phyloP scores from a whole-genome alignment of 2,113 vertebrate genomes.

The Pedetes capensis region DNA sequence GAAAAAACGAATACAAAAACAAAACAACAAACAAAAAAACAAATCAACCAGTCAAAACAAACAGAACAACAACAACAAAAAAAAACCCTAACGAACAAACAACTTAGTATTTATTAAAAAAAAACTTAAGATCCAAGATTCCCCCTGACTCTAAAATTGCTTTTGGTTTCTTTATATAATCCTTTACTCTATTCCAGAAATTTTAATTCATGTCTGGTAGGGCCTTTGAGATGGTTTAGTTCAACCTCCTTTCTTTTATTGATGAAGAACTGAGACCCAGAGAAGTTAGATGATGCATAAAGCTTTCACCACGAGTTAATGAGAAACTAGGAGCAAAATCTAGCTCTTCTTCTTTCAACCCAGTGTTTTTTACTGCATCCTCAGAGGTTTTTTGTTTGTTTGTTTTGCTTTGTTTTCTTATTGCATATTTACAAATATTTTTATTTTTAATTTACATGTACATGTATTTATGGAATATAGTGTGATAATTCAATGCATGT shows the following conservation, averaged over 20 bases:
- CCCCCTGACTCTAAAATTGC: not conserved
- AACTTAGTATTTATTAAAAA: constrained; percentile 15
- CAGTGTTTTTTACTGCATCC: not conserved
- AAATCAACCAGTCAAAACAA: not conserved
- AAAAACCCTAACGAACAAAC: not conserved
- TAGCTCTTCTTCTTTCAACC: too few species aligned
- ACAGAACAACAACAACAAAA: not conserved
- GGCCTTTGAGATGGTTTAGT: not conserved
- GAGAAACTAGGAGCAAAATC: not conserved
- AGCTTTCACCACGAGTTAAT: not conserved
- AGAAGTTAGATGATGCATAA: not conserved
- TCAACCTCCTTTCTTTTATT: not conserved
- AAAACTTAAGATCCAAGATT: not conserved
- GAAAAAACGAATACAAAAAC: not conserved
- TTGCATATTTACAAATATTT: not conserved
- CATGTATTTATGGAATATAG: not conserved
- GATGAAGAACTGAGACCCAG: not conserved
- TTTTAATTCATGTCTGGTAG: constrained; percentile 29
- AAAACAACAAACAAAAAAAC: not conserved
- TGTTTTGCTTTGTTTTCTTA: not conserved
- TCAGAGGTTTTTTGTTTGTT: not conserved
- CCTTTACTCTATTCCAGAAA: not conserved
- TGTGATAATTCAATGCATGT: too few species aligned
- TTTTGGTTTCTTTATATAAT: not conserved
- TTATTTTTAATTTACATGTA: not conserved